Base-by-base conservation (phyloP, 2,113 vertebrate genomes). In the Ceyx margarethae region DNA sequence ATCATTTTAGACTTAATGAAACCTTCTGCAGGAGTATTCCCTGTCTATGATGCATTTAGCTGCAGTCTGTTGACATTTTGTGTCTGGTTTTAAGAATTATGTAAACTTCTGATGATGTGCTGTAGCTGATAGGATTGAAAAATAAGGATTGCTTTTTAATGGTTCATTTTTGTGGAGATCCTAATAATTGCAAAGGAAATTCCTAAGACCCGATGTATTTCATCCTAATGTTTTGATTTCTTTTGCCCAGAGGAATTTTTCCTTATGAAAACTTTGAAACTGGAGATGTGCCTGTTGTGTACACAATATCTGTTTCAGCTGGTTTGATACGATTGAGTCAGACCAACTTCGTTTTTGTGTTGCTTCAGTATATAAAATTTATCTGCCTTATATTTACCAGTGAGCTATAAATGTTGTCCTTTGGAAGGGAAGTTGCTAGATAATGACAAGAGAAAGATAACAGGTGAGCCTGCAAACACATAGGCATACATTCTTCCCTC, bases 1-100 rank as follows among this genome's bases (percentile, higher is more conserved):
- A 97, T 97, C 96, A 97, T 51, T 90, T 96, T 95, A 94, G 91
- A 93, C 91, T 96, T 96, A 97, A 97, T 97, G 97, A 97, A 98
- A 97, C 80, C 94, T 92, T 86, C 88, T 96, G 77, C 83, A 80
- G 79, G 89, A 95, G 69, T 81, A 62, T 96, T 95, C 95, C 29
- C 20, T 97, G 91, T 93, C 94, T 93, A 37, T 95, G 95, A 94
- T 95, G 89, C 93, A 94, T 97, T 96, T 95, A 92, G 90, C 79
- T 66, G 71, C 78, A 94, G 50, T 85, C 82, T 82, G 73, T 92
- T 96, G 94, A 89, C 74, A 79, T 94, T 75, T 80, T 93, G 61
- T 95, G 68, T 93, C 88, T 95, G 89, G 69, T 95, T 89, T 95
- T 81, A 96, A 96, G 94, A 97, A 97, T 96, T 95, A 96, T 83